phyloP scores from a whole-genome alignment of 1,140 invertebrate species.

The Epicauta chinensis region DNA sequence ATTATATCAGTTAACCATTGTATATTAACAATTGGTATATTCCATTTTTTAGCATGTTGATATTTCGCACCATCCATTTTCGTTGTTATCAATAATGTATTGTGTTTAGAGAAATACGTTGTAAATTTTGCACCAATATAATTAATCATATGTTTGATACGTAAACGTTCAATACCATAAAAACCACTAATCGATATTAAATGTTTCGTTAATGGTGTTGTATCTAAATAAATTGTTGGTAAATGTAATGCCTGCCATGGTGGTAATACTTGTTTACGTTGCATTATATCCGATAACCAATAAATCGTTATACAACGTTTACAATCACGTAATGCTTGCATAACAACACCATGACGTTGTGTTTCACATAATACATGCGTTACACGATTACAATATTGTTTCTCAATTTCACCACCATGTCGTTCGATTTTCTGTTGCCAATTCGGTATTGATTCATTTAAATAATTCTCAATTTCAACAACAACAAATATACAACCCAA shows the following conservation, averaged over 20 bases:
- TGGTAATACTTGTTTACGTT: constrained; percentile 70
- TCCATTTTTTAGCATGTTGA: constrained; percentile 85
- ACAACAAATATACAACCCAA: constrained; percentile 84
- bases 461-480: constrained; percentile 48
- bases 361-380: constrained; percentile 90
- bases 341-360: constrained; percentile 80
- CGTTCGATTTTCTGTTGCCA: constrained; percentile 82
- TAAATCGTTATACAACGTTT: constrained; percentile 77
- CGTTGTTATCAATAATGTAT: constrained; percentile 64
- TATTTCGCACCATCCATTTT: constrained; percentile 84
- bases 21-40: constrained; percentile 79
- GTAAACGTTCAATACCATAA: constrained; percentile 70
- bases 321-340: constrained; percentile 58
- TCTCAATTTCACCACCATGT: constrained; percentile 85
- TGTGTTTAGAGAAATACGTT: constrained; percentile 66
- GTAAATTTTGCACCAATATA: constrained; percentile 78
- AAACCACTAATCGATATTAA: constrained; percentile 81
- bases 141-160: constrained; percentile 79
- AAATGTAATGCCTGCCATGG: constrained; percentile 91
- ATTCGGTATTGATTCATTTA: constrained; percentile 54
- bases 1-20: constrained; percentile 92
- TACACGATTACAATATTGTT: constrained; percentile 72
- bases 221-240: constrained; percentile 77
- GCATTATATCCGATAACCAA: constrained; percentile 89
- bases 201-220: constrained; percentile 58